Conservation (phyloP, 2,113 vertebrate species). For the Gambusia affinis region DNA sequence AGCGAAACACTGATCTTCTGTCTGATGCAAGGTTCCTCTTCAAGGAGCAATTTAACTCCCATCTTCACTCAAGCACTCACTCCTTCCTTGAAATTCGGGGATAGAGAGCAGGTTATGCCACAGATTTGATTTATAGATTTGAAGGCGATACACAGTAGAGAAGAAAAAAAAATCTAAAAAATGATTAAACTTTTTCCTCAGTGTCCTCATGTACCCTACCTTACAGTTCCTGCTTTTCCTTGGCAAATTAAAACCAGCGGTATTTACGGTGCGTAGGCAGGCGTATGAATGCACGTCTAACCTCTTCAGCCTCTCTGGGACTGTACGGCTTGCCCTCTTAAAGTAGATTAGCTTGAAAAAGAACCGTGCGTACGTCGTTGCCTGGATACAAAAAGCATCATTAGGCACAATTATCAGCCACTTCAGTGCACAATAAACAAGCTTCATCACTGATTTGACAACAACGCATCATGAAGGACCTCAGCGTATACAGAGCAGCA, state of each 20-base stretch:
- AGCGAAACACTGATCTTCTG: neutral
- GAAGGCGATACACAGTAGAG: neutral
- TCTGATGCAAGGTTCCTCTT: neutral
- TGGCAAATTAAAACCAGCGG: slow-evolving; percentile 26
- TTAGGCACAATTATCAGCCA: slow-evolving; percentile 79
- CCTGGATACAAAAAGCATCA: slow-evolving; percentile 85
- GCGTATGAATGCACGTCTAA: slow-evolving; percentile 32
- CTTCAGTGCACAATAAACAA: slow-evolving; percentile 70
- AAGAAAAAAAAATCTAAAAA: neutral
- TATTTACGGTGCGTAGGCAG: slow-evolving; percentile 43
- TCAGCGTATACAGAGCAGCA: slow-evolving; percentile 33
- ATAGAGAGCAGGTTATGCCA: neutral
- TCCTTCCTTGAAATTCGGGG: neutral
- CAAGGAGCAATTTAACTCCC: neutral
- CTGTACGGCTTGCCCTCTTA: slow-evolving; percentile 49
- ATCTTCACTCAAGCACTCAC: neutral
- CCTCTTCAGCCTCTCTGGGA: slow-evolving; percentile 58
- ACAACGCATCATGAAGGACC: slow-evolving; percentile 65
- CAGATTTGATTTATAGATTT: neutral
- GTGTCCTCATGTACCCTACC: slow-evolving; percentile 7
- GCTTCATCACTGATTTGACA: slow-evolving; percentile 61
- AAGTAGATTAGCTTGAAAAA: slow-evolving; percentile 71
- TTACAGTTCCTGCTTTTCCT: neutral
- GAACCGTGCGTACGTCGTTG: slow-evolving; percentile 70
- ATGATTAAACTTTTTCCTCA: slow-evolving; percentile 3